These are phyloP conservation scores for Macrobrachium rosenbergii DNA, from an alignment of 1,140 invertebrate species.

Conservation along the genomic window DNA sequence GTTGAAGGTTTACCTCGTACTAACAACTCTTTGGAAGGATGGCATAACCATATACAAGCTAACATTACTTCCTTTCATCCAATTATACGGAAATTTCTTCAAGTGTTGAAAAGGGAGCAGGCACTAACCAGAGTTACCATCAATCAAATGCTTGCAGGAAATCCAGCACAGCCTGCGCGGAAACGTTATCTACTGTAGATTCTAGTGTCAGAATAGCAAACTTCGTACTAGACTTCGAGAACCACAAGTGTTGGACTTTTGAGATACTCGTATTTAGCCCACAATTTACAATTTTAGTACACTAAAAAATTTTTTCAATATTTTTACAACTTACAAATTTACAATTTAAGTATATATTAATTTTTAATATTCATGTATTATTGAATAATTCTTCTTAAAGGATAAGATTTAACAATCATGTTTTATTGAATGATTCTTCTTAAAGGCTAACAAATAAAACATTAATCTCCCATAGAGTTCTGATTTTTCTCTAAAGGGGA, in stretches of 20 bases:
- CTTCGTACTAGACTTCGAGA: neutral
- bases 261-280: neutral
- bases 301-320: neutral
- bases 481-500: too few species aligned
- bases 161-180: neutral
- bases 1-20: conserved; percentile 28
- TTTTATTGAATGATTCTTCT: too few species aligned
- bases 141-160: conserved; percentile 29
- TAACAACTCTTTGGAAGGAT: conserved; percentile 29
- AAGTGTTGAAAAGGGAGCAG: conserved; percentile 5
- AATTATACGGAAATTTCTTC: conserved; percentile 17
- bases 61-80: conserved; percentile 20
- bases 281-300: conserved; percentile 16
- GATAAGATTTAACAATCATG: too few species aligned
- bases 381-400: neutral
- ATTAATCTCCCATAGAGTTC: neutral
- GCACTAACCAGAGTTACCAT: conserved; percentile 7
- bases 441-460: neutral
- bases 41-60: conserved; percentile 20
- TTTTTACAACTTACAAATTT: neutral
- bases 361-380: neutral
- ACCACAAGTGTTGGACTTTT: neutral
- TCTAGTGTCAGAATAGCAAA: neutral
- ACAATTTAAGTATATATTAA: too few species aligned
- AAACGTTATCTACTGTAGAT: neutral